phyloP scores from a whole-genome alignment of 2,888 invertebrate species.

The Camptogramma bilineatum region DNA sequence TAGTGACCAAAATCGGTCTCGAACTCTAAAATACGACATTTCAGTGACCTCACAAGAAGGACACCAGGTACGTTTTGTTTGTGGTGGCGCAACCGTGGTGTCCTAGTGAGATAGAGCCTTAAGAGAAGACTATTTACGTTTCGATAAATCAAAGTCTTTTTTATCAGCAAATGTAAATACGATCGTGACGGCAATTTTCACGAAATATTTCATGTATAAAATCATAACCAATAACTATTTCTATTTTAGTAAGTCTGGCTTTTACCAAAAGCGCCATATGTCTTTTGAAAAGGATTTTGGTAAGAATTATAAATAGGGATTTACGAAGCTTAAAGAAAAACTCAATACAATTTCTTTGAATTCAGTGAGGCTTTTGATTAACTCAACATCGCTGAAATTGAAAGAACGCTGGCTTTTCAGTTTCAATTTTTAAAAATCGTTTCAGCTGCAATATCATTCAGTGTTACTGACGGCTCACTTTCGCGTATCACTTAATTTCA shows the following conservation, averaged over 20 bases:
- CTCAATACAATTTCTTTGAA: slow-evolving; percentile 3
- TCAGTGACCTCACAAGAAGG: too few relatives aligned
- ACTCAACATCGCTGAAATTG: slow-evolving; percentile 21
- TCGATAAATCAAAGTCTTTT: too few relatives aligned
- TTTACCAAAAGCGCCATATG: background rate
- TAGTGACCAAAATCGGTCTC: too few relatives aligned
- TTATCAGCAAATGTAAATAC: too few relatives aligned
- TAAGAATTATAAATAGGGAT: background rate
- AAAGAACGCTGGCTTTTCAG: slow-evolving; percentile 4
- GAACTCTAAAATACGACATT: too few relatives aligned
- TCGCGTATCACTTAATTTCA: slow-evolving; percentile 58
- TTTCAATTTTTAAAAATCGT: slow-evolving; percentile 30
- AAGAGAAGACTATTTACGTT: background rate
- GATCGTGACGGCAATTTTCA: too few relatives aligned
- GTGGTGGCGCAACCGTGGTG: too few relatives aligned
- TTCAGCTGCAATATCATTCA: slow-evolving; percentile 40
- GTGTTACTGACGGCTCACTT: slow-evolving; percentile 41
- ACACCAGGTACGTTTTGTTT: too few relatives aligned
- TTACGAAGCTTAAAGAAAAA: background rate
- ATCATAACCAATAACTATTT: background rate
- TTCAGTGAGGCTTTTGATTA: slow-evolving; percentile 16
- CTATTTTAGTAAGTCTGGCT: background rate
- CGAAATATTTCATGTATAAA: background rate
- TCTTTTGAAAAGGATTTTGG: background rate
- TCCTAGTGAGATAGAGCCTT: too few relatives aligned